Conservation (phyloP, 2,888 invertebrate species). For the Andrena marginata region DNA sequence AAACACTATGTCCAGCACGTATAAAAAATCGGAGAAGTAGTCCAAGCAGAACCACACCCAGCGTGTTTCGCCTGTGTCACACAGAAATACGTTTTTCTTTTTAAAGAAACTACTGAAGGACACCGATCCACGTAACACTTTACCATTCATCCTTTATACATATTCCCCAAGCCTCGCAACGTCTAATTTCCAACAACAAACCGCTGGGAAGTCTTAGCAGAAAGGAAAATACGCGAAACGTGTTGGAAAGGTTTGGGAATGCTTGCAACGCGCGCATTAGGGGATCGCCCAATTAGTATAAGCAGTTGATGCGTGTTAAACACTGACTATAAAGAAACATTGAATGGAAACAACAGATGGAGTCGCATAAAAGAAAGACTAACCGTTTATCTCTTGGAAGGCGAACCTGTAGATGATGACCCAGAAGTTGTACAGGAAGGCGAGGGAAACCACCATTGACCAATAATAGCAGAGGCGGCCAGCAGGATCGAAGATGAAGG, state of each 20-base stretch:
- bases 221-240: too few species aligned
- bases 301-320: too few species aligned
- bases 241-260: too few species aligned
- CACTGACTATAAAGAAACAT: neutral
- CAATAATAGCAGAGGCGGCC: conserved; percentile 98
- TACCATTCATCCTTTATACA: too few species aligned
- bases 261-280: too few species aligned
- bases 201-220: too few species aligned
- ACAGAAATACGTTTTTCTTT: neutral
- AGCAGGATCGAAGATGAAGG: conserved; percentile 99
- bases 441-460: conserved; percentile 98
- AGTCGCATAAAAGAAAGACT: conserved; percentile 81
- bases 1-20: conserved; percentile 98
- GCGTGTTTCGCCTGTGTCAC: conserved; percentile 90
- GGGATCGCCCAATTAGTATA: too few species aligned
- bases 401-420: conserved; percentile 99
- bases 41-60: conserved; percentile 98
- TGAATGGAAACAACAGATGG: neutral
- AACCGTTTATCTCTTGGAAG: conserved; percentile 98
- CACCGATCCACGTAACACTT: too few species aligned
- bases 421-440: conserved; percentile 99
- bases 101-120: too few species aligned
- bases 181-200: too few species aligned
- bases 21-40: conserved; percentile 98
- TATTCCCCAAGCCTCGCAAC: too few species aligned